Conservation (phyloP, 2,113 vertebrate genomes). For the Pollimyrus isidori region DNA sequence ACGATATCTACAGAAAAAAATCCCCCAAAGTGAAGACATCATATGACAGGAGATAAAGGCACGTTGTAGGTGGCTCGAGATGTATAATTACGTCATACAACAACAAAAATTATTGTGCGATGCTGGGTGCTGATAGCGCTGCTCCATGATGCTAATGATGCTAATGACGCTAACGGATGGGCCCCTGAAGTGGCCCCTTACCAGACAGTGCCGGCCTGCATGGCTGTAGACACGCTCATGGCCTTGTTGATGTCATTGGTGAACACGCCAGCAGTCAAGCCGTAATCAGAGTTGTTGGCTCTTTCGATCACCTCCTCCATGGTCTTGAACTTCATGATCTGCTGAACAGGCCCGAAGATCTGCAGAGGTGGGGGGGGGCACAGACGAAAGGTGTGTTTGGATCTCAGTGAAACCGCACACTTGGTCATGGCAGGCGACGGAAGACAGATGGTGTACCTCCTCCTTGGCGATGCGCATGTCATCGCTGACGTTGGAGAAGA, state of each 20-base stretch:
- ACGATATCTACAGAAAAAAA: not conserved
- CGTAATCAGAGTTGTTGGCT: slow-evolving; percentile 92
- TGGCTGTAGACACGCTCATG: slow-evolving; percentile 82
- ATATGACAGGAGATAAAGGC: not conserved
- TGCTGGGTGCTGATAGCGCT: not conserved
- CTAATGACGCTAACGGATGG: too few species aligned
- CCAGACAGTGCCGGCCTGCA: slow-evolving; percentile 98
- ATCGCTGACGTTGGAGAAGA: slow-evolving; percentile 91
- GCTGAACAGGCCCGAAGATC: slow-evolving; percentile 98
- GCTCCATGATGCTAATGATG: not conserved
- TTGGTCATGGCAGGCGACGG: not conserved
- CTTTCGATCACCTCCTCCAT: slow-evolving; percentile 93
- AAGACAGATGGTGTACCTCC: slow-evolving; percentile 65
- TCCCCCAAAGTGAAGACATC: not conserved
- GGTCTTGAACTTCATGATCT: slow-evolving; percentile 94
- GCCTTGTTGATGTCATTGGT: slow-evolving; percentile 95
- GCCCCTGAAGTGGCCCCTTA: slow-evolving; percentile 40
- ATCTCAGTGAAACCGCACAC: not conserved
- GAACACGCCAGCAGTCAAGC: slow-evolving; percentile 88
- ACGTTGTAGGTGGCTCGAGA: not conserved
- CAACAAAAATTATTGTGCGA: not conserved
- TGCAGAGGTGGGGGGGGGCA: slow-evolving; percentile 39
- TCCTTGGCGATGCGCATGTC: slow-evolving; percentile 96
- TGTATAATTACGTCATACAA: not conserved
- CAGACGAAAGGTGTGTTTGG: not conserved